phyloP scores from a whole-genome alignment of 2,113 vertebrate species.

The Phyllostomus hastatus region DNA sequence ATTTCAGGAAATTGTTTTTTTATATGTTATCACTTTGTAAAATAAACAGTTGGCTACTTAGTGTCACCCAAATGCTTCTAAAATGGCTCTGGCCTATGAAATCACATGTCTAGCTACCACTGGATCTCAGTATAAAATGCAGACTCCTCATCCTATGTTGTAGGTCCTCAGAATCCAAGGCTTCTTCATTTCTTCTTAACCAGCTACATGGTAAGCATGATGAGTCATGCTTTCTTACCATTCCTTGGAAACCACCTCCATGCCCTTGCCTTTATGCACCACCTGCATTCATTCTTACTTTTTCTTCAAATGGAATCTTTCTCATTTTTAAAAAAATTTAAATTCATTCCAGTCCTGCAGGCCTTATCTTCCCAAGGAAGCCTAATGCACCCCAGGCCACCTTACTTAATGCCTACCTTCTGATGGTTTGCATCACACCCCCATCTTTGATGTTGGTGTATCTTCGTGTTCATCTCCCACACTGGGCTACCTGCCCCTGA shows the following conservation, averaged over 20 bases:
- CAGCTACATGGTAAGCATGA: neutral
- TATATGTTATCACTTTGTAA: neutral
- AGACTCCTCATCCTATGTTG: neutral
- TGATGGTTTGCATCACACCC: neutral
- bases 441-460: neutral
- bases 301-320: neutral
- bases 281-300: neutral
- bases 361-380: neutral
- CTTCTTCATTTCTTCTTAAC: neutral
- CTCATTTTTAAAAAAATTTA: neutral
- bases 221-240: neutral
- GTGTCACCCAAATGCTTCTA: neutral
- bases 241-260: neutral
- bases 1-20: neutral
- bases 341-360: neutral
- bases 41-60: neutral
- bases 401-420: neutral
- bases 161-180: neutral
- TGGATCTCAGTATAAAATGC: neutral
- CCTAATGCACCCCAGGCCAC: neutral
- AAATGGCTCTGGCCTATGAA: neutral
- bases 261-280: accelerated
- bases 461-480: neutral
- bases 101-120: neutral
- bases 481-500: neutral